Evolutionary conservation across 2,888 invertebrate genomes (phyloP).

Genomic region (Drosophila paramelanica): DNA sequence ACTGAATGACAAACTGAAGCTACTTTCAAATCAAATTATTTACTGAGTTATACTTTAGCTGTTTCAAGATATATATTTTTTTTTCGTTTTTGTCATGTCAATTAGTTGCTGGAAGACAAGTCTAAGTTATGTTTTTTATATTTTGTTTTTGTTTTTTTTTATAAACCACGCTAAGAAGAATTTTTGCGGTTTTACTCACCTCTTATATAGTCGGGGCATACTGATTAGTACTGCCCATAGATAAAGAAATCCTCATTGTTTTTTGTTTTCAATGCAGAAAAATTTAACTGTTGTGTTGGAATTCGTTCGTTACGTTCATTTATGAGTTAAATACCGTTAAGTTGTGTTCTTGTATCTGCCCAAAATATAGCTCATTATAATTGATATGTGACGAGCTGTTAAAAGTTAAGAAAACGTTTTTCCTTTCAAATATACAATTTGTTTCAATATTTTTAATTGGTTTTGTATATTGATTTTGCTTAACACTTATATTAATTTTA

Average conservation of each 20-base stretch:
- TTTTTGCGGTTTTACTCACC: constrained; percentile 65
- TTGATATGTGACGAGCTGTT: constrained; percentile 77
- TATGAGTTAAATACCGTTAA: constrained; percentile 28
- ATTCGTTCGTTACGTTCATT: constrained; percentile 56
- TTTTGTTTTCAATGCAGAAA: constrained; percentile 37
- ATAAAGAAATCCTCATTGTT: constrained; percentile 43
- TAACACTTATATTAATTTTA: constrained; percentile 67
- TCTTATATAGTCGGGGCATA: constrained; percentile 33
- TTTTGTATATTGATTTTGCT: constrained; percentile 37
- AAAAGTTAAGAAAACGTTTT: constrained; percentile 60
- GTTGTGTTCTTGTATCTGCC: constrained; percentile 29
- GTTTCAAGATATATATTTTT: constrained; percentile 14
- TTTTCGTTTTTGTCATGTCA: constrained; percentile 56
- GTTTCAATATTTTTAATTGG: constrained; percentile 37
- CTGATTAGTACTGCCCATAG: constrained; percentile 6
- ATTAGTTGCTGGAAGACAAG: constrained; percentile 78
- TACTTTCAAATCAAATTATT: constrained; percentile 2
- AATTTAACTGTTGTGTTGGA: constrained; percentile 66
- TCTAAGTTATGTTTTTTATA: constrained; percentile 64
- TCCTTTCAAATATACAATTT: constrained; percentile 35
- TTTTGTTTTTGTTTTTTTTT: constrained; percentile 16
- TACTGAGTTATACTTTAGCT: constrained; percentile 10
- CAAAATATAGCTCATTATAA: constrained; percentile 71
- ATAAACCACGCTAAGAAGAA: constrained; percentile 31
- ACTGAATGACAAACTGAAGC: constrained; percentile 11